Conservation (phyloP, 2,113 vertebrate species). For the Arizona elegans region DNA sequence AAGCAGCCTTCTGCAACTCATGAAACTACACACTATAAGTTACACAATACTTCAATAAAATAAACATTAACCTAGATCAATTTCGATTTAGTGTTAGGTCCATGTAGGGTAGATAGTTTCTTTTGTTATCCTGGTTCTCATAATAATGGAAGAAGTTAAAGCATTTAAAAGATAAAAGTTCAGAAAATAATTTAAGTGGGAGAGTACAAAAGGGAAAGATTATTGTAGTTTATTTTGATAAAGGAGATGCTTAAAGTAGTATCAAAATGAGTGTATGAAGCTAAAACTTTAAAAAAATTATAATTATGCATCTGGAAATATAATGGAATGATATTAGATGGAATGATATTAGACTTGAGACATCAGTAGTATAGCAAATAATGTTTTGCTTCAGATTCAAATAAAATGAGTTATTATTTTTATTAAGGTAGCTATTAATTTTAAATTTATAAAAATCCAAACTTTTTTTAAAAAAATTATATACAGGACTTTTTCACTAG, state of each 20-base stretch:
- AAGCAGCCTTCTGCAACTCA: background rate
- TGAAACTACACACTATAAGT: background rate
- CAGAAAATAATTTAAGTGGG: background rate
- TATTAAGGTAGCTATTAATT: background rate
- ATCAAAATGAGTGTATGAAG: background rate
- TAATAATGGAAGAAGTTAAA: background rate
- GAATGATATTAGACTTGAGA: background rate
- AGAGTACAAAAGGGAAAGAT: background rate
- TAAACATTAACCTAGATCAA: background rate
- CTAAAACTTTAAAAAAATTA: background rate
- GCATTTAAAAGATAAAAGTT: background rate
- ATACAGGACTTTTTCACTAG: background rate
- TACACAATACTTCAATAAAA: background rate
- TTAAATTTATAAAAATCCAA: background rate
- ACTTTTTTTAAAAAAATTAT: background rate
- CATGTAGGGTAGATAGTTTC: background rate
- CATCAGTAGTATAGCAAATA: background rate
- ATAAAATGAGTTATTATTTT: background rate
- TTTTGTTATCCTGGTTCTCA: background rate
- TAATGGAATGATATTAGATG: background rate
- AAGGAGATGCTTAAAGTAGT: background rate
- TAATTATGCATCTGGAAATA: background rate
- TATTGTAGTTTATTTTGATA: background rate
- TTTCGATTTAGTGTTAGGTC: background rate
- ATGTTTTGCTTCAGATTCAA: background rate